phyloP scores from a whole-genome alignment of 2,888 invertebrate genomes.

The Elgonia sp. region DNA sequence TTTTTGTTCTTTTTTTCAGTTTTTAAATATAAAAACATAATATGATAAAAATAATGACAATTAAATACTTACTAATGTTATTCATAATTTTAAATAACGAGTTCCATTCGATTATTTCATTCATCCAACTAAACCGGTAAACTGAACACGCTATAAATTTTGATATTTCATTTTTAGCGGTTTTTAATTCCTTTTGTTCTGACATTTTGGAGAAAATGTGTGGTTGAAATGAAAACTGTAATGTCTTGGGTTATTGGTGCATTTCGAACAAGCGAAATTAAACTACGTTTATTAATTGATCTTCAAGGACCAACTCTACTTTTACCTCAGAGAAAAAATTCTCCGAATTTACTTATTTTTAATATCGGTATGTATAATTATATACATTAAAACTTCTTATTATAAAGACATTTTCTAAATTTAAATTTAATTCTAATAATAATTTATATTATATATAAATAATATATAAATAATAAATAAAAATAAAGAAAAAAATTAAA shows the following conservation, averaged over 20 bases:
- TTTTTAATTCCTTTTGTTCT: conserved; percentile 88
- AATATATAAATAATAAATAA: too few relatives aligned
- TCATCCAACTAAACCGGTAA: too few relatives aligned
- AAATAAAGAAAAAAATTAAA: too few relatives aligned
- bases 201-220: conserved; percentile 72
- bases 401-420: background rate
- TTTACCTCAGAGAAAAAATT: conserved; percentile 93
- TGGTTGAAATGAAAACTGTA: conserved; percentile 75
- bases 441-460: too few relatives aligned
- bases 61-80: too few relatives aligned
- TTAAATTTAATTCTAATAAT: background rate
- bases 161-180: conserved; percentile 85
- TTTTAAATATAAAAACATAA: too few relatives aligned
- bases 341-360: conserved; percentile 92
- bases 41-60: too few relatives aligned
- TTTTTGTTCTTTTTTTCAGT: too few relatives aligned
- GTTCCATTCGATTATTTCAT: too few relatives aligned
- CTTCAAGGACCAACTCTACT: conserved; percentile 92
- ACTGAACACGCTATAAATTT: too few relatives aligned
- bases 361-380: conserved; percentile 88
- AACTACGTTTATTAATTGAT: conserved; percentile 90
- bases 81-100: too few relatives aligned
- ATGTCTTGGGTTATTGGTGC: conserved; percentile 86
- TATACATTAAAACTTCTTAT: background rate
- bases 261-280: conserved; percentile 87